Evolutionary conservation across 2,797 vertebrate genomes (phyloP).

Genomic region (Acipenser transmontanus): DNA sequence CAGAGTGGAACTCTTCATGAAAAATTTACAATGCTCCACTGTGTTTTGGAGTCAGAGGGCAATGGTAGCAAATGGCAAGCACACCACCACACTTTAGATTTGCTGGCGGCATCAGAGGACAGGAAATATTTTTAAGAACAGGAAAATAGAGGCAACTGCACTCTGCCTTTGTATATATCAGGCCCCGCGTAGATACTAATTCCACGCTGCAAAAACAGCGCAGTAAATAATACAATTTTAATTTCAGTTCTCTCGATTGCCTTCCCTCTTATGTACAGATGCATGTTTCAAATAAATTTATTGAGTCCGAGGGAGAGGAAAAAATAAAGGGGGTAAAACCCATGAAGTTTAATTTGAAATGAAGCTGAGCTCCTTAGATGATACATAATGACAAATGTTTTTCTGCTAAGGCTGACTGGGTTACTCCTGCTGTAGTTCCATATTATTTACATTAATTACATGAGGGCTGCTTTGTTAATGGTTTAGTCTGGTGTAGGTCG

Average conservation of each 20-base stretch:
- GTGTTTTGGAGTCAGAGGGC: slow-evolving; percentile 76
- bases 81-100: slow-evolving; percentile 64
- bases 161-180: slow-evolving; percentile 17
- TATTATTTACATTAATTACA: slow-evolving; percentile 86
- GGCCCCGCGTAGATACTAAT: slow-evolving; percentile 77
- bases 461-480: slow-evolving; percentile 74
- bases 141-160: slow-evolving; percentile 35
- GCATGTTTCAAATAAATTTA: slow-evolving; percentile 81
- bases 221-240: slow-evolving; percentile 97
- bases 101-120: slow-evolving; percentile 56
- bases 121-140: slow-evolving; percentile 48
- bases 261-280: slow-evolving; percentile 66
- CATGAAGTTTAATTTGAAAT: slow-evolving; percentile 72
- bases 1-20: slow-evolving; percentile 86
- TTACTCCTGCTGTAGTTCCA: slow-evolving; percentile 67
- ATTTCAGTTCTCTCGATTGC: slow-evolving; percentile 77
- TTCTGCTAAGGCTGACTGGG: slow-evolving; percentile 78
- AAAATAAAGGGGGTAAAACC: slow-evolving; percentile 58
- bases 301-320: slow-evolving; percentile 48
- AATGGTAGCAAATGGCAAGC: slow-evolving; percentile 75
- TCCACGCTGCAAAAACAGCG: slow-evolving; percentile 72
- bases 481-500: slow-evolving; percentile 69
- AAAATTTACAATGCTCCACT: slow-evolving; percentile 88
- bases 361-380: slow-evolving; percentile 61
- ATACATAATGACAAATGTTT: slow-evolving; percentile 80